These are phyloP conservation scores for Blastobasis lacticolella DNA, from an alignment of 2,888 invertebrate species.

Conservation along the genomic window DNA sequence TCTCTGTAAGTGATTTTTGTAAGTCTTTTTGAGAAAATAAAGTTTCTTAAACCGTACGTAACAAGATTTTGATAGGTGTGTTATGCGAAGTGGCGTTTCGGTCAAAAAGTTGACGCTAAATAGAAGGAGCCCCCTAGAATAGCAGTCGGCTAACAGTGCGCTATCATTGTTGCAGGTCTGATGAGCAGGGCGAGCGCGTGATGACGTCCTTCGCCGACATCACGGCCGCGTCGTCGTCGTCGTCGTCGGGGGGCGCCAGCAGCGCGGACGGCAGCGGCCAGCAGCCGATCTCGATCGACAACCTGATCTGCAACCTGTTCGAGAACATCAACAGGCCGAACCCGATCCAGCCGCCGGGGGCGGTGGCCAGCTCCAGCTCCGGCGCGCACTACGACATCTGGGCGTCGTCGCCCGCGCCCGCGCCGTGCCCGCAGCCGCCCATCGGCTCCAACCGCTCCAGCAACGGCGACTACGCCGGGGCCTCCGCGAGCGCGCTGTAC, in stretches of 20 bases:
- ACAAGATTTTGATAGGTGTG: too few relatives aligned
- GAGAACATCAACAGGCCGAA: slow-evolving; percentile 68
- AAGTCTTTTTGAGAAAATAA: too few relatives aligned
- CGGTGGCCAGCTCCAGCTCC: slow-evolving; percentile 46
- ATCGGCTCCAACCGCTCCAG: slow-evolving; percentile 47
- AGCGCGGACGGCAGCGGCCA: slow-evolving; percentile 40
- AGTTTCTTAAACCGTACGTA: too few relatives aligned
- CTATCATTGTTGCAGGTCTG: slow-evolving; percentile 49
- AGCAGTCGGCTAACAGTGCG: too few relatives aligned
- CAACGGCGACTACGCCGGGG: slow-evolving; percentile 49
- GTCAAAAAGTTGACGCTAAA: too few relatives aligned
- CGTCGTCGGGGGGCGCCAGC: slow-evolving; percentile 31
- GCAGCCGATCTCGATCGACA: slow-evolving; percentile 53
- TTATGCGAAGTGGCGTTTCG: too few relatives aligned
- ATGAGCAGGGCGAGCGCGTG: slow-evolving; percentile 41
- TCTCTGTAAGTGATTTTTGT: too few relatives aligned
- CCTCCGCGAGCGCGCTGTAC: slow-evolving; percentile 50
- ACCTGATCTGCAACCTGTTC: slow-evolving; percentile 69
- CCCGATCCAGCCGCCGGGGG: slow-evolving; percentile 33
- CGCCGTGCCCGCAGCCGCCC: slow-evolving; percentile 46
- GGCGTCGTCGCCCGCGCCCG: slow-evolving; percentile 49
- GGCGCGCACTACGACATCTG: slow-evolving; percentile 61
- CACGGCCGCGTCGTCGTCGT: slow-evolving; percentile 52
- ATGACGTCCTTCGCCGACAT: slow-evolving; percentile 65
- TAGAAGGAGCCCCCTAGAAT: too few relatives aligned